Base-by-base conservation (phyloP, 2,797 vertebrate species). In the Parauchenoglanis punctatus region DNA sequence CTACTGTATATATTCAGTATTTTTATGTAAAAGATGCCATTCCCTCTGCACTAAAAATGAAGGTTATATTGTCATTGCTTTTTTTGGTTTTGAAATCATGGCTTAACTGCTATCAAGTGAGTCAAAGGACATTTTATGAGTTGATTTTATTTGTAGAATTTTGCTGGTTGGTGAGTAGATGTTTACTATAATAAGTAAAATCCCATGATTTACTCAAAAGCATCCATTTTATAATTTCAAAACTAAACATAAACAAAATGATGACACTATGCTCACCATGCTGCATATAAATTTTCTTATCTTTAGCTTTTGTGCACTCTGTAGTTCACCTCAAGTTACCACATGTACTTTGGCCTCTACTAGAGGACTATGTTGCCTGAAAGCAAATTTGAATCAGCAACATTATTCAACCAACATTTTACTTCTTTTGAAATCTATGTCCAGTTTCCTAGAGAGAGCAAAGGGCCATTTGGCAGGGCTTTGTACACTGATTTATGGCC, bases 371-470 rank as follows among this genome's bases (percentile, higher is more conserved):
- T 86, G 72, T 88, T 88, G 73, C 78, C 72, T 70, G 67, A 85
- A 86, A 89, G 67, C 59, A 58, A 76, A 83, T 78, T 90, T 67
- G 58, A 85, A 54, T 83, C 76, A 87, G 70, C 61, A 65, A 68
- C 58, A 56, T 85, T 88, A 44, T 81, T 85, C n/a, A 61, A 78
- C 59, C 28, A 35, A 59, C 35, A 31, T 70, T 63, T 28, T 63
- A 82, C 59, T 85, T 88, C 75, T 87, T 73, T 80, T 28, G 25
- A 85, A 86, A 86, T 85, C 52, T 35, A 54, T 49, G 0, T 72
- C 46, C 2, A 44, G 58, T 89, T 90, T 89, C 85, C 80, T 88
- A 81, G 83, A 89, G 70, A 91, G 83, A 88, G 31, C 49, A 52
- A 59, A 76, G 40, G 52, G 81, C 67, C 52, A 85, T 87, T 89